Evolutionary conservation across 2,888 invertebrate species (phyloP).

Genomic region (Aromia moschata): DNA sequence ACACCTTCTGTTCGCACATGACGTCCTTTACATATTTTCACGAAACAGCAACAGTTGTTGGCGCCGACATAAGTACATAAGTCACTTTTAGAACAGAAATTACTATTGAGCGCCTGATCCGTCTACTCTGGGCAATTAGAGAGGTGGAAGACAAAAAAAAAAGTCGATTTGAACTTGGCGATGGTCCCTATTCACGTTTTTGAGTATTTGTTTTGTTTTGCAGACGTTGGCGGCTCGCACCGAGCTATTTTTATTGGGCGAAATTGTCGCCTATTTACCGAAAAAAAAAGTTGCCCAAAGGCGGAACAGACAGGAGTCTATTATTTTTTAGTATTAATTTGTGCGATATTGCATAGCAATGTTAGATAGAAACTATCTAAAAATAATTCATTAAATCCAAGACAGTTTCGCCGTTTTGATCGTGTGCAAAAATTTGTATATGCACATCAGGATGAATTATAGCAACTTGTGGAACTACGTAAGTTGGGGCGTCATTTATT

Average conservation of each 20-base stretch:
- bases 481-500: too few species aligned
- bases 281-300: not conserved
- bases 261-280: too few species aligned
- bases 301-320: too few species aligned
- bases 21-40: slow-evolving; percentile 6
- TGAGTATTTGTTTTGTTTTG: not conserved
- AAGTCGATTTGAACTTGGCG: slow-evolving; percentile 6
- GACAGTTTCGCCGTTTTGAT: not conserved
- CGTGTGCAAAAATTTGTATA: slow-evolving; percentile 11
- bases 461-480: too few species aligned
- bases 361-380: slow-evolving; percentile 7
- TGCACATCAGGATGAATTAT: too few species aligned
- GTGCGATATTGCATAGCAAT: too few species aligned
- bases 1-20: slow-evolving; percentile 1
- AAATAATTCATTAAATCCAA: slow-evolving; percentile 2
- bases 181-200: not conserved
- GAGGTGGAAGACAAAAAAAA: slow-evolving; percentile 3
- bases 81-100: slow-evolving; percentile 13
- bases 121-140: not conserved
- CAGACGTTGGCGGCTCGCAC: not conserved
- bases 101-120: slow-evolving; percentile 1
- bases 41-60: slow-evolving; percentile 18
- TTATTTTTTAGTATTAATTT: too few species aligned
- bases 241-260: not conserved
- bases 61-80: slow-evolving; percentile 9